These are phyloP conservation scores for Lathamus discolor DNA, from an alignment of 2,113 vertebrate species.

Conservation along the genomic window DNA sequence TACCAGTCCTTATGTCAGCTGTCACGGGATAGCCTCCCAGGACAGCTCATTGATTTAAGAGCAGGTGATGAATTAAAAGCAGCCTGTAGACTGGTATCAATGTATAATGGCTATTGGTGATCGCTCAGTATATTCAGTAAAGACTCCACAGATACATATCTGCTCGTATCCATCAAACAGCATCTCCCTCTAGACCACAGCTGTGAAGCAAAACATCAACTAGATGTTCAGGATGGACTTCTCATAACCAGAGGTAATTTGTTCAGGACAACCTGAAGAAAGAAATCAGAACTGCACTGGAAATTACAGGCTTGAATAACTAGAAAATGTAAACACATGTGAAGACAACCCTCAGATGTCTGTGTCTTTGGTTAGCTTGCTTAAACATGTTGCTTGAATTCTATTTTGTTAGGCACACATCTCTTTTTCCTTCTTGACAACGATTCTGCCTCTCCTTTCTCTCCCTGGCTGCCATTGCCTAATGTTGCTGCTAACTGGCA, in stretches of 20 bases:
- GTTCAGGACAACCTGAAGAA: not conserved
- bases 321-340: not conserved
- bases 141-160: not conserved
- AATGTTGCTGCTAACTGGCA: constrained; percentile 56
- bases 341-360: not conserved
- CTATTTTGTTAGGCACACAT: constrained; percentile 13
- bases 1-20: not conserved
- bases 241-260: not conserved
- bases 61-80: not conserved
- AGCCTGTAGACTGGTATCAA: not conserved
- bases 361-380: not conserved
- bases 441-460: constrained; percentile 39
- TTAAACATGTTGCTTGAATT: constrained; percentile 33
- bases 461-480: not conserved
- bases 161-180: not conserved
- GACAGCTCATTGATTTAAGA: not conserved
- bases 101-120: not conserved
- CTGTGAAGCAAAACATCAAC: not conserved
- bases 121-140: not conserved
- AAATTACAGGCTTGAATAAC: not conserved
- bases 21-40: fast-evolving
- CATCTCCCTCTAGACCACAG: not conserved
- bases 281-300: not conserved
- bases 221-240: not conserved
- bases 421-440: constrained; percentile 27